Percentiles rank a stretch among this genome's conserved stretches.
Evolutionary conservation across 2,888 invertebrate species (phyloP).

Genomic region (Drosophila conformis): DNA sequence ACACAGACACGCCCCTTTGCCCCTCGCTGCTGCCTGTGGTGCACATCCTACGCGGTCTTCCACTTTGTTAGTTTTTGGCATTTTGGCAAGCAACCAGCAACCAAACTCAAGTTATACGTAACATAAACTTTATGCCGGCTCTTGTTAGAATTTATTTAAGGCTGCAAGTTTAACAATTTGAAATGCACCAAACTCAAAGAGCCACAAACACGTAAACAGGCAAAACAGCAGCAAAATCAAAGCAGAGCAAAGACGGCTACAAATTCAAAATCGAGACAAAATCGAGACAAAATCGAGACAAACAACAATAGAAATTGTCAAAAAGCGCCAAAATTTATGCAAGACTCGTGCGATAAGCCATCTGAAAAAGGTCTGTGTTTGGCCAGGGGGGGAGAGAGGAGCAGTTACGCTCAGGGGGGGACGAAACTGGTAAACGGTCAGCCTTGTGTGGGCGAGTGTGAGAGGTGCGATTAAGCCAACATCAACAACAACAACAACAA

Average conservation of each 20-base stretch:
- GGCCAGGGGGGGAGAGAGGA: accelerated
- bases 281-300: conserved; percentile 47
- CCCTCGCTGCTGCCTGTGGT: conserved; percentile 2
- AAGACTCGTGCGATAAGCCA: conserved; percentile 69
- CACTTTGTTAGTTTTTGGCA: conserved; percentile 70
- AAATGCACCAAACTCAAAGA: conserved; percentile 50
- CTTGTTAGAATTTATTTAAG: conserved; percentile 65
- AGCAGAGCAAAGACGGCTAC: conserved; percentile 32
- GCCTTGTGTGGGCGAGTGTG: conserved; percentile 75
- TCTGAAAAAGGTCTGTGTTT: conserved; percentile 43
- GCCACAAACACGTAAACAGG: conserved; percentile 1
- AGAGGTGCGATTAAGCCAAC: conserved; percentile 51
- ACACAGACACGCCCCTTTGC: conserved; percentile 39
- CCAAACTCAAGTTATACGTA: conserved; percentile 65
- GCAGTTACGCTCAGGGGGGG: neutral
- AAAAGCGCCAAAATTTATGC: conserved; percentile 70
- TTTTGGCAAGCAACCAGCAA: conserved; percentile 70
- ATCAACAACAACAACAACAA: conserved; percentile 26
- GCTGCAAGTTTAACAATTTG: conserved; percentile 52
- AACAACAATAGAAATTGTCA: conserved; percentile 70
- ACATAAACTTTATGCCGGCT: conserved; percentile 56
- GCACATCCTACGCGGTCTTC: conserved; percentile 68
- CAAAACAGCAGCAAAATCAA: conserved; percentile 14
- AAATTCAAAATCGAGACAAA: conserved; percentile 46
- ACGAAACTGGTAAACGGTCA: conserved; percentile 36